Conservation (phyloP, 2,888 invertebrate species). For the Notodonta dromedarius region DNA sequence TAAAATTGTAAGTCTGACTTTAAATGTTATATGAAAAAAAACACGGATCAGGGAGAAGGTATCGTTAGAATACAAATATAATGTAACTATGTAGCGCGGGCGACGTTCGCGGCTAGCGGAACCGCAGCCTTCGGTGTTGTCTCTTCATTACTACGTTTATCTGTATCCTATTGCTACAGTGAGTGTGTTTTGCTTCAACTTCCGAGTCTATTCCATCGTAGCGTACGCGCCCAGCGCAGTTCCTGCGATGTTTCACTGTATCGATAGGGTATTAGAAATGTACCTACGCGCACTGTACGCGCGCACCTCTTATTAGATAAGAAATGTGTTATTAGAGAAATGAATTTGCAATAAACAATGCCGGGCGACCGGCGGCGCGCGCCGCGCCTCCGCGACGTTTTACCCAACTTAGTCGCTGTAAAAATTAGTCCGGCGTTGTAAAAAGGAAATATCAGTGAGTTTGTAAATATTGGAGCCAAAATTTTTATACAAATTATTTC, state of each 20-base stretch:
- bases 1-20: not conserved
- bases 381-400: slow-evolving; percentile 51
- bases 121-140: slow-evolving; percentile 79
- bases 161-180: slow-evolving; percentile 80
- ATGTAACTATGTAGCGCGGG: slow-evolving; percentile 57
- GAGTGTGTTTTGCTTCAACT: slow-evolving; percentile 71
- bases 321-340: slow-evolving; percentile 81
- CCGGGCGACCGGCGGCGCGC: slow-evolving; percentile 37
- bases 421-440: slow-evolving; percentile 79
- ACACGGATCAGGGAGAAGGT: slow-evolving; percentile 49
- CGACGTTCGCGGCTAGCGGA: slow-evolving; percentile 58
- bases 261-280: slow-evolving; percentile 70
- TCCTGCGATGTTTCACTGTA: slow-evolving; percentile 63
- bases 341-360: slow-evolving; percentile 67
- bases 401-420: slow-evolving; percentile 72
- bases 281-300: slow-evolving; percentile 64
- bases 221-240: slow-evolving; percentile 29
- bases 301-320: slow-evolving; percentile 75
- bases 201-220: slow-evolving; percentile 56
- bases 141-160: slow-evolving; percentile 68
- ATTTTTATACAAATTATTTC: slow-evolving; percentile 82
- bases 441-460: slow-evolving; percentile 70
- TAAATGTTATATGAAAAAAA: slow-evolving; percentile 28
- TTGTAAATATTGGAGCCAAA: slow-evolving; percentile 82
- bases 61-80: slow-evolving; percentile 58